Conservation (phyloP, 2,888 invertebrate species). For the Poecilus cupreus region DNA sequence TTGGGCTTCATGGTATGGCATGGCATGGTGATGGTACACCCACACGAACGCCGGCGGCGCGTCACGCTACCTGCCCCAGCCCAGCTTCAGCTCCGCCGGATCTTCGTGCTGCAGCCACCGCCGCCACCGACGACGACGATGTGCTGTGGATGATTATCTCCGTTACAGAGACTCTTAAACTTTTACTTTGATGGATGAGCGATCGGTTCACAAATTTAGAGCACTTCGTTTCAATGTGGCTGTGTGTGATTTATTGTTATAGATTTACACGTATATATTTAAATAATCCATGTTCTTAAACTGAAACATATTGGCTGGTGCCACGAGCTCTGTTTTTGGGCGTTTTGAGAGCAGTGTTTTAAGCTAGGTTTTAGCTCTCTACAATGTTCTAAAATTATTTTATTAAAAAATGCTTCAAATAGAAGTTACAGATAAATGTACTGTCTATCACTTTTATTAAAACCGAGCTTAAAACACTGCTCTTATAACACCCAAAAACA, state of each 20-base stretch:
- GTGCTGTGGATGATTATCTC: conserved; percentile 4
- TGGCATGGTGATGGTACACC: conserved; percentile 31
- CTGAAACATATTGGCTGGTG: too few species aligned
- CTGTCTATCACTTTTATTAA: too few species aligned
- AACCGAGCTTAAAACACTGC: too few species aligned
- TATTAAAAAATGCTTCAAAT: too few species aligned
- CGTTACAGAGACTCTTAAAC: background rate
- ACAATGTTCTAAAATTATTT: too few species aligned
- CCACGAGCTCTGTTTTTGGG: too few species aligned
- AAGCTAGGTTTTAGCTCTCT: too few species aligned
- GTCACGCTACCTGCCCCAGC: conserved; percentile 56
- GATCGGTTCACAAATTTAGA: background rate
- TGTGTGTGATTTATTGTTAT: background rate
- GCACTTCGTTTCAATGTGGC: too few species aligned
- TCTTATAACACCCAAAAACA: too few species aligned
- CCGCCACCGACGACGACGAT: background rate
- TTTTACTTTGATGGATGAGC: background rate
- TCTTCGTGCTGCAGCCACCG: background rate
- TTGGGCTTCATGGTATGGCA: conserved; percentile 25
- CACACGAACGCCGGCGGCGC: conserved; percentile 57
- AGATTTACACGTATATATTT: background rate
- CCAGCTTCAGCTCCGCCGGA: background rate
- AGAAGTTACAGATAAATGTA: too few species aligned
- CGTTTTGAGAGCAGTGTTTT: too few species aligned
- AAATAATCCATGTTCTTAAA: too few species aligned